Percentiles rank a stretch among this genome's conserved stretches.
Conservation (phyloP, 1,140 invertebrate genomes). For the Rhopalosiphum padi region DNA sequence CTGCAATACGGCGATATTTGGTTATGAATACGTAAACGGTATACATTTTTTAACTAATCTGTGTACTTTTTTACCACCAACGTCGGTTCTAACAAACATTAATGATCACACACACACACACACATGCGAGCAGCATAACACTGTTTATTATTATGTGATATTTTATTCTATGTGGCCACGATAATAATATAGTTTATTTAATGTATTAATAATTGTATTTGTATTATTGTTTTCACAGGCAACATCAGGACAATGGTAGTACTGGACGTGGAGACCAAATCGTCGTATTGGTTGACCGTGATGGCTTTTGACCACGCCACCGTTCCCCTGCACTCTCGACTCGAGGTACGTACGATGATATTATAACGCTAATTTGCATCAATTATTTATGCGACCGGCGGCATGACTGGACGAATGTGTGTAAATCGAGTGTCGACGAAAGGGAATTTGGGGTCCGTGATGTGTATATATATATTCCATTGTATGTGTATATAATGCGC, state of each 20-base stretch:
- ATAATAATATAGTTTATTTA: neutral
- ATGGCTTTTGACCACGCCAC: slow-evolving; percentile 90
- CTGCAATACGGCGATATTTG: neutral
- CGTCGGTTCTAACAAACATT: too few species aligned
- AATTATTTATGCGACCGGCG: slow-evolving; percentile 7
- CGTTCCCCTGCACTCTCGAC: slow-evolving; percentile 80
- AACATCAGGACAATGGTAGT: slow-evolving; percentile 81
- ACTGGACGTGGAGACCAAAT: slow-evolving; percentile 86
- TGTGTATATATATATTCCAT: neutral
- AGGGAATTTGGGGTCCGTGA: neutral
- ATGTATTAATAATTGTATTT: neutral
- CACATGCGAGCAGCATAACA: too few species aligned
- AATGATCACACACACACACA: too few species aligned
- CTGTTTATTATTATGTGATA: too few species aligned
- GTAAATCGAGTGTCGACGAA: neutral
- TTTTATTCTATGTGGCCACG: too few species aligned
- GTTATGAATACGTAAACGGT: too few species aligned
- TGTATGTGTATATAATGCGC: neutral
- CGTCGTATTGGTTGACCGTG: slow-evolving; percentile 92
- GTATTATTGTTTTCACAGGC: slow-evolving; percentile 67
- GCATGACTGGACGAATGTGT: neutral
- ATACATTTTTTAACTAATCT: too few species aligned
- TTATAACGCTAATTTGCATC: neutral
- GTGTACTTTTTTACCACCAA: too few species aligned
- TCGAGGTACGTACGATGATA: slow-evolving; percentile 72